Percentiles rank a stretch among this genome's conserved stretches.
Evolutionary conservation across 2,797 vertebrate species (phyloP).

Genomic region (Centropyge bicolor): DNA sequence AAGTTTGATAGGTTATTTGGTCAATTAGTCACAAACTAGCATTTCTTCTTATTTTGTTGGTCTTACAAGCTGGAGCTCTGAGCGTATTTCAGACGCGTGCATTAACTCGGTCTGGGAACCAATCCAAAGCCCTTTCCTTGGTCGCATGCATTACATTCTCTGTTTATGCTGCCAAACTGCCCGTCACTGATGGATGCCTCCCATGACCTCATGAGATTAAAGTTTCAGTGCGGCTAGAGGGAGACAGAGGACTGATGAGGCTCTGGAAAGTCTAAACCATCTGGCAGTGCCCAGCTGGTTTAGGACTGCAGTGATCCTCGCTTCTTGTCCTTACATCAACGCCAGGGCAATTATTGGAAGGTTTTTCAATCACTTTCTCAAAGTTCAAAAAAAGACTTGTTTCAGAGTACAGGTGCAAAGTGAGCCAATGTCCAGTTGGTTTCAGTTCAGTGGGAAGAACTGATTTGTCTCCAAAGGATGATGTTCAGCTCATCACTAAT

Average conservation of each 20-base stretch:
- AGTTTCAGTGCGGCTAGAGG: slow-evolving; percentile 34
- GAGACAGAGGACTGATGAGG: slow-evolving; percentile 29
- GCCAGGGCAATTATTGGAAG: slow-evolving; percentile 20
- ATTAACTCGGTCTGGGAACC: slow-evolving; percentile 59
- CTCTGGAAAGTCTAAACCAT: slow-evolving; percentile 36
- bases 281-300: slow-evolving; percentile 21
- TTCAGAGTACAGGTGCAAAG: slow-evolving; percentile 13
- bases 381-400: not conserved
- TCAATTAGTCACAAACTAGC: slow-evolving; percentile 1
- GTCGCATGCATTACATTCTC: slow-evolving; percentile 46
- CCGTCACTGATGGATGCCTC: slow-evolving; percentile 55
- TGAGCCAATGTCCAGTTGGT: not conserved
- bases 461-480: not conserved
- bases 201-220: slow-evolving; percentile 59
- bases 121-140: slow-evolving; percentile 67
- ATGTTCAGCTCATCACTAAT: not conserved
- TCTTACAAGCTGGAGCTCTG: slow-evolving; percentile 41
- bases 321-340: slow-evolving; percentile 6
- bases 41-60: slow-evolving; percentile 33
- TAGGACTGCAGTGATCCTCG: slow-evolving; percentile 19
- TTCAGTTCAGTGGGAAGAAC: slow-evolving; percentile 2
- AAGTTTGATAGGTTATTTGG: slow-evolving; percentile 29
- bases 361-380: slow-evolving; percentile 5
- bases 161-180: slow-evolving; percentile 52
- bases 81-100: slow-evolving; percentile 24